Evolutionary conservation across 2,797 vertebrate species (phyloP).

Genomic region (Loris lydekkerianus): DNA sequence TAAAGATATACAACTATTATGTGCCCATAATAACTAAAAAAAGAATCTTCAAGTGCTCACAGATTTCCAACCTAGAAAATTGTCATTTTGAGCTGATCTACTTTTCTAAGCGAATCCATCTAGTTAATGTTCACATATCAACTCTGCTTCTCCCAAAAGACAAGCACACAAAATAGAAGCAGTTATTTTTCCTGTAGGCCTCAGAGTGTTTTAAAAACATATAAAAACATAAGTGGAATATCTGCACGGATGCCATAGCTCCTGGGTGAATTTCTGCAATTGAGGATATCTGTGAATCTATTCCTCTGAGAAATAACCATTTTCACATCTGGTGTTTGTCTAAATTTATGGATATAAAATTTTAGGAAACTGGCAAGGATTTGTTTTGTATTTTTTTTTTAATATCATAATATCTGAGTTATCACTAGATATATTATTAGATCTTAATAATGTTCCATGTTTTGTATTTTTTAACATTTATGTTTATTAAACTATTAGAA

Average conservation of each 20-base stretch:
- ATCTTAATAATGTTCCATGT: background rate
- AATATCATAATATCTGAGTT: constrained; percentile 8
- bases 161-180: background rate
- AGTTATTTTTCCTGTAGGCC: background rate
- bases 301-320: constrained; percentile 28
- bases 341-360: constrained; percentile 15
- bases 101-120: constrained; percentile 61
- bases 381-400: background rate
- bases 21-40: background rate
- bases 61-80: constrained; percentile 62
- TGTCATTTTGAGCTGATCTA: constrained; percentile 49
- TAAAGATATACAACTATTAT: background rate
- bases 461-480: constrained; percentile 14
- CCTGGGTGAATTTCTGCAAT: constrained; percentile 17
- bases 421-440: background rate
- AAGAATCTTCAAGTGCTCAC: background rate
- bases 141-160: constrained; percentile 65
- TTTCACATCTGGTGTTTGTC: background rate
- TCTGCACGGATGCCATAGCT: background rate
- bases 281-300: background rate
- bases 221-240: background rate
- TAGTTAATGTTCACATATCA: constrained; percentile 7
- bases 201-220: background rate
- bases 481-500: constrained; percentile 38
- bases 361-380: background rate